A percentile compares a stretch with the other conserved stretches of the same genome.
phyloP scores from a whole-genome alignment of 92 coral and sea anemone genomes.

The Montipora capitata region DNA sequence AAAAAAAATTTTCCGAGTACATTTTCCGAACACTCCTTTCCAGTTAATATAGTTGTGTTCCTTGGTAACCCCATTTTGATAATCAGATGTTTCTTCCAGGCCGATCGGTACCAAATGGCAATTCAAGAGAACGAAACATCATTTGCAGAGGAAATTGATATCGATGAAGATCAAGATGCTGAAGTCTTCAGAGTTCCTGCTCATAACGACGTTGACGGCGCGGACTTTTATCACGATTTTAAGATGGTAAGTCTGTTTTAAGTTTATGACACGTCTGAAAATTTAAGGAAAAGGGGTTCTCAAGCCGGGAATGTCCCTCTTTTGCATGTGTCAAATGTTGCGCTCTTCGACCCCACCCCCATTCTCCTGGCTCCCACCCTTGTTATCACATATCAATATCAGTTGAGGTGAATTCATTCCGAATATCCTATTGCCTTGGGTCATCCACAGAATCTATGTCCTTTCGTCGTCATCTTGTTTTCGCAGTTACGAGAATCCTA shows the following conservation, averaged over 20 bases:
- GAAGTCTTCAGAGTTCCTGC: conserved; percentile 38
- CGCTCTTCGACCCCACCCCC: background rate
- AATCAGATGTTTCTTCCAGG: background rate
- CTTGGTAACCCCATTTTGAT: background rate
- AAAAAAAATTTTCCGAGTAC: no score
- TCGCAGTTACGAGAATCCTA: background rate
- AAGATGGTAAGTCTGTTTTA: conserved; percentile 24
- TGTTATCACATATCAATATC: background rate
- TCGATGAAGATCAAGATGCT: conserved; percentile 7
- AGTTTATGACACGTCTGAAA: background rate
- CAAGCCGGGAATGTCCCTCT: background rate
- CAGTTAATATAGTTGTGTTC: background rate
- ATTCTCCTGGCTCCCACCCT: background rate
- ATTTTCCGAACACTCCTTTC: background rate
- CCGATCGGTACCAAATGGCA: background rate
- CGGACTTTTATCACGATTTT: conserved; percentile 24
- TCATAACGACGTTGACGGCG: conserved; percentile 18
- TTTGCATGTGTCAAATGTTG: background rate
- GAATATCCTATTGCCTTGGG: background rate
- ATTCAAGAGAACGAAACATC: conserved; percentile 30
- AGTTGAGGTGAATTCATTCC: background rate
- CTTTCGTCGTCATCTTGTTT: background rate
- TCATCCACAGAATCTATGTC: background rate
- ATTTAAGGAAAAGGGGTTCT: background rate
- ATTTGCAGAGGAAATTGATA: conserved; percentile 8